Percentiles rank a stretch among this genome's conserved stretches.
phyloP scores from a whole-genome alignment of 2,888 invertebrate species.

The Synergus japonicus region DNA sequence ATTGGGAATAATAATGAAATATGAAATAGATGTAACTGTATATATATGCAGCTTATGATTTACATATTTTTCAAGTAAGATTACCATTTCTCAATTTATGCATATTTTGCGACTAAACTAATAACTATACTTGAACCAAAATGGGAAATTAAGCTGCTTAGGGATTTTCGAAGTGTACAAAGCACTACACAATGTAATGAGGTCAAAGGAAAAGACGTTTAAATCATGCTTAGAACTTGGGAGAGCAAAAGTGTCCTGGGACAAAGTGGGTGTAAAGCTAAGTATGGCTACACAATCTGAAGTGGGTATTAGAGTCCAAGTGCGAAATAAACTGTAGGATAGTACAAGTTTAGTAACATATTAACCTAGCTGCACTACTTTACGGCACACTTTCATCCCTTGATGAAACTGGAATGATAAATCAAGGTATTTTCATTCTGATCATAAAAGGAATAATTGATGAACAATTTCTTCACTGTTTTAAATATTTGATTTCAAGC shows the following conservation, averaged over 20 bases:
- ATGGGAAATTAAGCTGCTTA: no score
- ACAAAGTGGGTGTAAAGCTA: constrained; percentile 4
- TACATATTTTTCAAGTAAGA: no score
- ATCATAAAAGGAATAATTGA: not conserved
- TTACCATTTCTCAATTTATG: no score
- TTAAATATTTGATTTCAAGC: no score
- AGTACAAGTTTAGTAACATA: not conserved
- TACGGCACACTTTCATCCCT: not conserved
- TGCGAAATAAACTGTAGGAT: not conserved
- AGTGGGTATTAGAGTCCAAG: not conserved
- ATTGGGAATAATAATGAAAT: no score
- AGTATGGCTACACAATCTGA: not conserved
- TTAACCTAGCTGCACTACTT: not conserved
- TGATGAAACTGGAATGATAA: not conserved
- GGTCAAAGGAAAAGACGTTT: not conserved
- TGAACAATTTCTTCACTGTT: no score
- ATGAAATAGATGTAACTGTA: no score
- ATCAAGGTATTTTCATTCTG: not conserved
- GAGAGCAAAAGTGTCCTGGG: not conserved
- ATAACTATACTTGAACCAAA: not conserved
- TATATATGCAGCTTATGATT: no score
- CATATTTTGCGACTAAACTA: no score
- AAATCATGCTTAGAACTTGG: not conserved
- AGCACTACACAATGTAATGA: not conserved
- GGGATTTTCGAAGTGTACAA: not conserved